Conservation (phyloP, 2,888 invertebrate genomes). For the Ecliptopera silaceata region DNA sequence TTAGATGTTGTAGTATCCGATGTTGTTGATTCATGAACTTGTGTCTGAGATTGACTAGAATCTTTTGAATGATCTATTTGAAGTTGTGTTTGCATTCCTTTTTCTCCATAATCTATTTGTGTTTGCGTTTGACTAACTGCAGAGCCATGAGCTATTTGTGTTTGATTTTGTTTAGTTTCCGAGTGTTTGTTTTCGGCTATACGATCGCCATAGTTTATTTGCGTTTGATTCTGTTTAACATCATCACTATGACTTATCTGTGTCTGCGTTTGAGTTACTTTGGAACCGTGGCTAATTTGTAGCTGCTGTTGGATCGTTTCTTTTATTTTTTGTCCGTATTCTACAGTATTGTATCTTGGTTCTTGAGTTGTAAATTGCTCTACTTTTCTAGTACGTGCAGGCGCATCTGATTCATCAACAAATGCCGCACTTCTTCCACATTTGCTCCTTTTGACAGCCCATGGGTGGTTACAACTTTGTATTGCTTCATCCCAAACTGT, state of each 20-base stretch:
- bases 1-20: conserved; percentile 19
- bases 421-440: conserved; percentile 54
- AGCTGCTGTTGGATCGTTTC: conserved; percentile 48
- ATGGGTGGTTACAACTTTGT: conserved; percentile 88
- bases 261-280: conserved; percentile 53
- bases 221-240: conserved; percentile 56
- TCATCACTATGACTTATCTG: conserved; percentile 50
- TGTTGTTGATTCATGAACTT: conserved; percentile 46
- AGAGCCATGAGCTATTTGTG: conserved; percentile 50
- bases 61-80: conserved; percentile 58
- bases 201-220: conserved; percentile 51
- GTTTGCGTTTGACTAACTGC: conserved; percentile 57
- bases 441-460: conserved; percentile 78
- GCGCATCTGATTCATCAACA: conserved; percentile 16
- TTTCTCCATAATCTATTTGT: conserved; percentile 53
- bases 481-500: conserved; percentile 90
- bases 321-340: conserved; percentile 24
- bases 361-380: conserved; percentile 26
- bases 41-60: conserved; percentile 55
- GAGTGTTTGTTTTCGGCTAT: conserved; percentile 33
- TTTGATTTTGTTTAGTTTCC: conserved; percentile 51
- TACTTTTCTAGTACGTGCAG: conserved; percentile 2
- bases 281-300: conserved; percentile 52
- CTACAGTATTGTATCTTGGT: conserved; percentile 8
- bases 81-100: conserved; percentile 55